phyloP scores from a whole-genome alignment of 2,113 vertebrate species.

The Thamnaconus septentrionalis region DNA sequence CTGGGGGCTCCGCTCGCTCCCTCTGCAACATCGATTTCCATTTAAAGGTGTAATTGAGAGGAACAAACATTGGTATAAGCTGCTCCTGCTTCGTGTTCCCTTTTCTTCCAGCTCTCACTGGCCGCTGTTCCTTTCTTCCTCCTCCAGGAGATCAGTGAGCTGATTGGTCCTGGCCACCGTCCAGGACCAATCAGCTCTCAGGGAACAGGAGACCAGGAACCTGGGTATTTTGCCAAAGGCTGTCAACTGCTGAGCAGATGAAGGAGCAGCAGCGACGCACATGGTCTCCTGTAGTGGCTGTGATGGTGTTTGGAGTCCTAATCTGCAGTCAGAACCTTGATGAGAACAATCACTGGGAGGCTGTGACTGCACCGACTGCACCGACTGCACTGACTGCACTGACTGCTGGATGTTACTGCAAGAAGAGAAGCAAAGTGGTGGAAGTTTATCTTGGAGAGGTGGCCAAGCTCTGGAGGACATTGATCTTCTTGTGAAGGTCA shows the following conservation, averaged over 20 bases:
- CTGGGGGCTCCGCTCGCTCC: constrained; percentile 68
- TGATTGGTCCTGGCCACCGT: constrained; percentile 33
- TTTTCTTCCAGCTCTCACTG: constrained; percentile 41
- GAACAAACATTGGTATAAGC: constrained; percentile 80
- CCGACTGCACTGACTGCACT: too few species aligned
- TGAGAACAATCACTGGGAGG: too few species aligned
- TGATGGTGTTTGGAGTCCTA: constrained; percentile 5
- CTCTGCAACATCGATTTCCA: constrained; percentile 81
- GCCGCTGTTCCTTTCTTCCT: constrained; percentile 22
- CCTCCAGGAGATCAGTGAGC: constrained; percentile 31
- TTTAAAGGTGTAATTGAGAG: constrained; percentile 82
- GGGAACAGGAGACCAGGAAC: constrained; percentile 39
- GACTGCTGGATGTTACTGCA: too few species aligned
- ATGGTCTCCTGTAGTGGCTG: constrained; percentile 29
- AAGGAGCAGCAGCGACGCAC: constrained; percentile 23
- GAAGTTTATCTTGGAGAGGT: too few species aligned
- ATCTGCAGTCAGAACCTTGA: constrained; percentile 25
- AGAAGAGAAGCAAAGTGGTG: too few species aligned
- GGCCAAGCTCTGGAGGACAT: too few species aligned
- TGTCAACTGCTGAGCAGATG: constrained; percentile 44
- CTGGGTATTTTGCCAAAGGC: constrained; percentile 49
- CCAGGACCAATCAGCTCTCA: constrained; percentile 46
- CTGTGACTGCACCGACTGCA: too few species aligned
- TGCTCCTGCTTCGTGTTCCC: constrained; percentile 45
- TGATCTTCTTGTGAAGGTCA: too few species aligned